These are phyloP conservation scores for Paramormyrops kingsleyae DNA, from an alignment of 2,113 vertebrate species.

Conservation along the genomic window DNA sequence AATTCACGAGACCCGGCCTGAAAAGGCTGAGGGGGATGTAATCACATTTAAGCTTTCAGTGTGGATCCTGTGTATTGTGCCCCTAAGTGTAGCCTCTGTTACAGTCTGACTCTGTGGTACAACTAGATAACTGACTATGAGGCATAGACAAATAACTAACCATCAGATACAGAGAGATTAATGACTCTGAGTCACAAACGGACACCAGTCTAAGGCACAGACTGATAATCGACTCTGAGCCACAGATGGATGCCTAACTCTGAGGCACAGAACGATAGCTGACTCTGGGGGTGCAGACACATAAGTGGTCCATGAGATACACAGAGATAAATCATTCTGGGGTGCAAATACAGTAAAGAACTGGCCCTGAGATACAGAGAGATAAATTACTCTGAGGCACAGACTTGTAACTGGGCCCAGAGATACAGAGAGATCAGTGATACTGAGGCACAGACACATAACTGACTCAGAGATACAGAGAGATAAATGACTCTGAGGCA, in stretches of 20 bases:
- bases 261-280: neutral
- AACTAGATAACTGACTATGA: neutral
- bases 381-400: too few species aligned
- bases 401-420: too few species aligned
- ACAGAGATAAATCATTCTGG: neutral
- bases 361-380: neutral
- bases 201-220: neutral
- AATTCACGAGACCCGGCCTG: neutral
- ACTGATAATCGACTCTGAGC: neutral
- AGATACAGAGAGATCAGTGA: neutral
- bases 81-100: neutral
- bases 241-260: neutral
- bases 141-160: neutral
- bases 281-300: neutral
- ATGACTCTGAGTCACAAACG: neutral
- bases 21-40: neutral
- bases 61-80: neutral
- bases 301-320: neutral
- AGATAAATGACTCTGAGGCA: neutral
- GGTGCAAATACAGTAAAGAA: neutral
- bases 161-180: neutral
- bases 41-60: neutral
- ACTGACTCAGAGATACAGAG: neutral
- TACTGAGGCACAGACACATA: neutral
- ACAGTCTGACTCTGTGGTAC: neutral